Percentiles rank a stretch among this genome's conserved stretches.
These are phyloP conservation scores for Sisor rabdophorus DNA, from an alignment of 2,113 vertebrate species.

Conservation along the genomic window DNA sequence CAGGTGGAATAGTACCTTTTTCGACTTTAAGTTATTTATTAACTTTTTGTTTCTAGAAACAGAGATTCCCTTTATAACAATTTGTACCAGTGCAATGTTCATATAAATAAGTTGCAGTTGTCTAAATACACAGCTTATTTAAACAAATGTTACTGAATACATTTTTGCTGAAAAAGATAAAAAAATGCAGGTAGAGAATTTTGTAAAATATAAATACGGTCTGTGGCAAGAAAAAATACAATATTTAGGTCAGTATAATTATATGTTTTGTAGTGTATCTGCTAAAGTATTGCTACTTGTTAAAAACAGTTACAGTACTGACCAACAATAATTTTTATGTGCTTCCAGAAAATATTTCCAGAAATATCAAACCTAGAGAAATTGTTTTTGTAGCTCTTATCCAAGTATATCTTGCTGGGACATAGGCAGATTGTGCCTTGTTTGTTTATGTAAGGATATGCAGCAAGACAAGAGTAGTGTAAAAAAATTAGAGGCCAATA, in stretches of 20 bases:
- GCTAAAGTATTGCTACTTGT: neutral
- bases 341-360: too few species aligned
- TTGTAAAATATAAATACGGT: too few species aligned
- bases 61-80: constrained; percentile 15
- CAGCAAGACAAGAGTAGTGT: neutral
- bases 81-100: neutral
- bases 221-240: neutral
- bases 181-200: too few species aligned
- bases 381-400: neutral
- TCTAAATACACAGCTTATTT: neutral
- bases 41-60: constrained; percentile 32
- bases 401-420: constrained; percentile 17
- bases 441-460: constrained; percentile 13
- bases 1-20: neutral
- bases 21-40: constrained; percentile 50
- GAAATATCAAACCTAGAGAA: neutral
- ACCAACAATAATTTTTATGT: too few species aligned
- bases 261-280: neutral
- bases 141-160: neutral
- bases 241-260: neutral
- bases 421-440: neutral
- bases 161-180: too few species aligned
- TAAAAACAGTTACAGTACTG: neutral
- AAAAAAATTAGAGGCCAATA: neutral
- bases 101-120: neutral